These are phyloP conservation scores for Chascanopsetta lugubris DNA, from an alignment of 2,113 vertebrate genomes.

Conservation along the genomic window DNA sequence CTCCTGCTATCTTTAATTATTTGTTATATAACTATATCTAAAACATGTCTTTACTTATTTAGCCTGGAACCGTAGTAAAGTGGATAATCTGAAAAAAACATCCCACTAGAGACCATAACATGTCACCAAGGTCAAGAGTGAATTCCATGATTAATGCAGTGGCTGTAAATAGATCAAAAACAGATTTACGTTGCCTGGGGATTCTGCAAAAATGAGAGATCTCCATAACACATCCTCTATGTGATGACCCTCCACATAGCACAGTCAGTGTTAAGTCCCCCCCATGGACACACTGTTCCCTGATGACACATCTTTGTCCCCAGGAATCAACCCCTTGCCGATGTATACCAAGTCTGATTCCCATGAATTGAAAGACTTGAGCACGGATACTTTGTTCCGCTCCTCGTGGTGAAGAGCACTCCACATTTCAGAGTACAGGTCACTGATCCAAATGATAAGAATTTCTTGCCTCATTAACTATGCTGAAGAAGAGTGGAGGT, in stretches of 20 bases:
- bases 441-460: slow-evolving; percentile 24
- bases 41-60: not conserved
- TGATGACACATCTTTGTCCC: slow-evolving; percentile 5
- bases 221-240: slow-evolving; percentile 18
- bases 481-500: slow-evolving; percentile 26
- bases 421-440: slow-evolving; percentile 9
- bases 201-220: slow-evolving; percentile 29
- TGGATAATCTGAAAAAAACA: not conserved
- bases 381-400: slow-evolving; percentile 8
- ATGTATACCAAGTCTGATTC: slow-evolving; percentile 29
- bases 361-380: slow-evolving; percentile 50
- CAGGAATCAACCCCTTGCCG: slow-evolving; percentile 13
- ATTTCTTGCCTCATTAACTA: slow-evolving; percentile 30
- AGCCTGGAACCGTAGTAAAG: not conserved
- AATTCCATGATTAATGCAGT: slow-evolving; percentile 19
- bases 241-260: too few relatives aligned
- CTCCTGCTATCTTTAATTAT: not conserved
- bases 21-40: not conserved
- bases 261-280: slow-evolving; percentile 14
- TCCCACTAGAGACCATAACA: slow-evolving; percentile 13
- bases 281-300: not conserved
- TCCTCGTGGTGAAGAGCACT: slow-evolving; percentile 4
- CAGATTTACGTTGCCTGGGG: slow-evolving; percentile 41
- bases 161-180: slow-evolving; percentile 34
- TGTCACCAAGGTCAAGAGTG: slow-evolving; percentile 16